Percentiles rank a stretch among this genome's conserved stretches.
phyloP scores from a whole-genome alignment of 2,888 invertebrate species.

The Hydrotaea diabolus region DNA sequence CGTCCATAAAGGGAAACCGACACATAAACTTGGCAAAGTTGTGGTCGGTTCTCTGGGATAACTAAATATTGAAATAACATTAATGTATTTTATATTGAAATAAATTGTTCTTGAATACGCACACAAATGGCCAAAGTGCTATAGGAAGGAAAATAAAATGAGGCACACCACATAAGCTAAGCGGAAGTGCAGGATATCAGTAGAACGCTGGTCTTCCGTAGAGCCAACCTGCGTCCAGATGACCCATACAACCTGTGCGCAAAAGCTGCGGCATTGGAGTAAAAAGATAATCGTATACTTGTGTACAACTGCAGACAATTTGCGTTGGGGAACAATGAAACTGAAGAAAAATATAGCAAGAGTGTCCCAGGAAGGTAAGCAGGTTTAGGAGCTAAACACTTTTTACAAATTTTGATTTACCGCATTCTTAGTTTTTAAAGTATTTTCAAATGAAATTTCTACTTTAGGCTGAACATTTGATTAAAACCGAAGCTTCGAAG shows the following conservation, averaged over 20 bases:
- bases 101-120: conserved; percentile 33
- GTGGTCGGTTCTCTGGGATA: not conserved
- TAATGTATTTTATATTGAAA: conserved; percentile 39
- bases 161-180: not conserved
- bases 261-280: too few relatives aligned
- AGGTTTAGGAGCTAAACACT: too few relatives aligned
- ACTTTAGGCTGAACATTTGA: too few relatives aligned
- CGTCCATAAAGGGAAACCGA: not conserved
- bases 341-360: too few relatives aligned
- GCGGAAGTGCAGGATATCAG: not conserved
- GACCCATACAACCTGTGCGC: not conserved
- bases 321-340: too few relatives aligned
- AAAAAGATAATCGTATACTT: too few relatives aligned
- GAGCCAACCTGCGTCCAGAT: not conserved
- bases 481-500: too few relatives aligned
- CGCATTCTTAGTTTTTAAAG: too few relatives aligned
- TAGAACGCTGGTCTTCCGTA: not conserved
- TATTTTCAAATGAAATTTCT: too few relatives aligned
- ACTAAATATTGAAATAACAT: conserved; percentile 39
- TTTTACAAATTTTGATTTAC: too few relatives aligned
- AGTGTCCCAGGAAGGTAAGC: too few relatives aligned
- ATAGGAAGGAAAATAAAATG: not conserved
- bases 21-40: not conserved
- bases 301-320: too few relatives aligned
- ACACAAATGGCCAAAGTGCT: not conserved